These are phyloP conservation scores for Cantharis nigra DNA, from an alignment of 2,888 invertebrate genomes.

Conservation along the genomic window DNA sequence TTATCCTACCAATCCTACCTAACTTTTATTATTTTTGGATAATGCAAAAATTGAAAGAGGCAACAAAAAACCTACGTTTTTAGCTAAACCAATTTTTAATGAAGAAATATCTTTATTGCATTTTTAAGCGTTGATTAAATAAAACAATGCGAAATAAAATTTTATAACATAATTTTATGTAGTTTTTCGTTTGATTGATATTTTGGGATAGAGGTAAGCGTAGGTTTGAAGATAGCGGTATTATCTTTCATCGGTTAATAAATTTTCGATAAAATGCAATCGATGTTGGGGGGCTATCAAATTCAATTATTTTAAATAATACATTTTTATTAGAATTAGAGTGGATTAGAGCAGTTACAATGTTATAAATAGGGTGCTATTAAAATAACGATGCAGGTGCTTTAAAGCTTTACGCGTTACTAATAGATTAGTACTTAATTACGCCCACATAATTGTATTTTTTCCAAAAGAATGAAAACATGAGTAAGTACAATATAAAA, in stretches of 20 bases:
- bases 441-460: constrained; percentile 10
- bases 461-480: constrained; percentile 15
- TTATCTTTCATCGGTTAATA: neutral
- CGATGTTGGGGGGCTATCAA: neutral
- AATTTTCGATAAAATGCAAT: neutral
- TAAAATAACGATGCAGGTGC: neutral
- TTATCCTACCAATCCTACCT: neutral
- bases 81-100: neutral
- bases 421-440: constrained; percentile 7
- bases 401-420: neutral
- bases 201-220: neutral
- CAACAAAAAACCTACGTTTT: too few relatives aligned
- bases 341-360: neutral
- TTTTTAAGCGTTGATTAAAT: neutral
- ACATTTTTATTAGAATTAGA: neutral
- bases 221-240: neutral
- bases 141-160: neutral
- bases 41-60: neutral
- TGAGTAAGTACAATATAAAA: constrained; percentile 15
- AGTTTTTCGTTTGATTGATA: neutral
- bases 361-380: neutral
- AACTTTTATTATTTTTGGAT: neutral
- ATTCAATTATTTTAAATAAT: neutral
- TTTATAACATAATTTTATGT: neutral
- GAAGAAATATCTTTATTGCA: neutral